Evolutionary conservation across 2,797 vertebrate species (phyloP), one percentile per base, ranked within the genome.

Genomic region (Oreonectes daqikongensis): DNA sequence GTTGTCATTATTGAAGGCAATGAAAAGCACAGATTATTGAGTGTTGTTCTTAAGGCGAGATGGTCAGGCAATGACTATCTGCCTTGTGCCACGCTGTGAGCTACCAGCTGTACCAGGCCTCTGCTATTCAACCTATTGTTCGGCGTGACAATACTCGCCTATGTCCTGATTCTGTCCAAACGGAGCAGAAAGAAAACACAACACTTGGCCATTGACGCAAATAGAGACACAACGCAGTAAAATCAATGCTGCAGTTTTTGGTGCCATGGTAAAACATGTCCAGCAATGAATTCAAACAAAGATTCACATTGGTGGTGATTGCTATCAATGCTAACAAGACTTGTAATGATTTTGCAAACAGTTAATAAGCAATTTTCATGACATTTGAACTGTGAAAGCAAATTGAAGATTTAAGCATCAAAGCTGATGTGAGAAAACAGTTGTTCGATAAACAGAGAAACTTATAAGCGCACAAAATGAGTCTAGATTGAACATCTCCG

Each of bases 31-130:
- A 73, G 53, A 71, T 32, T 20, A 72, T 61, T 59, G 64, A 63
- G 59, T 64, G 63, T 66, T 66, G 60, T 71, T 60, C 52, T 48
- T 11, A 35, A 42, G 28, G 38, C 12, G 60, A 70, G 78, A 75
- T 57, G 26, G 80, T 60, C 20, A 69, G 46, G 71, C 67, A 66
- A 67, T 73, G 69, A 52, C 50, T 57, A 46, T 69, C 69, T 71
- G 55, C 57, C 67, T 69, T 75, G 78, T 79, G 69, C 55, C 70
- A 77, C 72, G 57, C 78, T 72, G 55, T 60, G 78, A 72, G 80
- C 75, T 72, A 78, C 83, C 78, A 78, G 80, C 78, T 79, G 81
- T 77, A 81, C 73, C 79, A 80, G 57, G 78, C 24, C 72, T 76
- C 80, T 77, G 69, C 75, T 67, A 82, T 78, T 72, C 78, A 60